A percentile compares a stretch with the other conserved stretches of the same genome.
Evolutionary conservation across 2,113 vertebrate genomes (phyloP).

Genomic region (Indri indri): DNA sequence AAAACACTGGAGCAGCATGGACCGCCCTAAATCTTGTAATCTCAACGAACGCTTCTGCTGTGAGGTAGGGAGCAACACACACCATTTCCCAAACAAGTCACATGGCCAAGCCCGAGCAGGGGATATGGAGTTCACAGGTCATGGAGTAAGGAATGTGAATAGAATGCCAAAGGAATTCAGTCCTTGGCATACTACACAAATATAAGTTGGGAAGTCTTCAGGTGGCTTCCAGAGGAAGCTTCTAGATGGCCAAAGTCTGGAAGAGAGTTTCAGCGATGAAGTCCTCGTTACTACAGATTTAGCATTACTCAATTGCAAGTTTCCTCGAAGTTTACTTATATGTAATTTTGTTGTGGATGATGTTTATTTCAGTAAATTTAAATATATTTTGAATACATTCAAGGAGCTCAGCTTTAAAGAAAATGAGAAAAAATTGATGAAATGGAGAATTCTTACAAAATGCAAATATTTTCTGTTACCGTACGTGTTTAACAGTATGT

Average conservation of each 20-base stretch:
- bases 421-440: not conserved
- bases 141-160: not conserved
- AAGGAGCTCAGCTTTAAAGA: not conserved
- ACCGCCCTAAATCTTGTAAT: not conserved
- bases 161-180: too few species aligned
- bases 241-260: not conserved
- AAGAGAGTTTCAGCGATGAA: not conserved
- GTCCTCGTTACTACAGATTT: not conserved
- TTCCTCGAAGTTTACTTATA: not conserved
- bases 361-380: not conserved
- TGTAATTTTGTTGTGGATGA: not conserved
- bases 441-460: not conserved
- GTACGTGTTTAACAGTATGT: not conserved
- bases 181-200: too few species aligned
- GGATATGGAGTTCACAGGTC: too few species aligned
- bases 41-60: not conserved
- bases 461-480: not conserved
- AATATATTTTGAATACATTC: not conserved
- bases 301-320: not conserved
- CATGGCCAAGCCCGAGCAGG: too few species aligned
- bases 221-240: not conserved
- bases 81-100: not conserved
- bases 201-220: not conserved
- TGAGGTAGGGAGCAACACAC: not conserved
- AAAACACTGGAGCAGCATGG: not conserved